phyloP scores from a whole-genome alignment of 2,113 vertebrate species.

The Elanus axillaris region DNA sequence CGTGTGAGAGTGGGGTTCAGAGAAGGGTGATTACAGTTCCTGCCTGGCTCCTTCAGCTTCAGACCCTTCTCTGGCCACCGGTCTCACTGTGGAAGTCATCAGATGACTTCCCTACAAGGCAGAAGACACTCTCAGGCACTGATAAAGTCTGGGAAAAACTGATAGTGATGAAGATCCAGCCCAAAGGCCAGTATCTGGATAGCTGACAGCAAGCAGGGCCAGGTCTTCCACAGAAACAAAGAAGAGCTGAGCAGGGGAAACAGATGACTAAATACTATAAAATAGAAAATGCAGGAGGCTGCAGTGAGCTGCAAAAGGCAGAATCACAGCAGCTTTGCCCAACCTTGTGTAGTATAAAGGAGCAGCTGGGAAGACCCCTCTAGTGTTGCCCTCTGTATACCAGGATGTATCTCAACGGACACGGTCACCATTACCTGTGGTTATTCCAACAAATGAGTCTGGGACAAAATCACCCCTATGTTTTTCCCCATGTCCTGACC shows the following conservation, averaged over 20 bases:
- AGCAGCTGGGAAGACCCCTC: neutral
- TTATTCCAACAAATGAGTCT: fast-evolving
- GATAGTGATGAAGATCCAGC: neutral
- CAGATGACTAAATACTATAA: neutral
- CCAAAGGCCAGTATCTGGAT: neutral
- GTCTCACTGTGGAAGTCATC: neutral
- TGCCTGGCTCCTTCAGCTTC: neutral
- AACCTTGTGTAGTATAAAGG: neutral
- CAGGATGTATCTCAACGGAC: neutral
- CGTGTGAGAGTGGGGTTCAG: neutral
- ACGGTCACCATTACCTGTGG: neutral
- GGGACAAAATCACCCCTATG: fast-evolving
- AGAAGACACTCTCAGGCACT: neutral
- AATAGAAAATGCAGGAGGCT: neutral
- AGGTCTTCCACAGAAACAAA: neutral
- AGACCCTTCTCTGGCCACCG: neutral
- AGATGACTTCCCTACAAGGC: neutral
- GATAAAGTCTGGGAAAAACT: neutral
- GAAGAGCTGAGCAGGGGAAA: neutral
- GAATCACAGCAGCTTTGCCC: neutral
- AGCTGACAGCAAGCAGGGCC: no score
- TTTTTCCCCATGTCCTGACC: no score
- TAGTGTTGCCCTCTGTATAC: neutral
- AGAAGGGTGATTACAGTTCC: neutral
- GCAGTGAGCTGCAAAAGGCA: neutral